phyloP scores from a whole-genome alignment of 2,888 invertebrate genomes.

The Lysandra bellargus region DNA sequence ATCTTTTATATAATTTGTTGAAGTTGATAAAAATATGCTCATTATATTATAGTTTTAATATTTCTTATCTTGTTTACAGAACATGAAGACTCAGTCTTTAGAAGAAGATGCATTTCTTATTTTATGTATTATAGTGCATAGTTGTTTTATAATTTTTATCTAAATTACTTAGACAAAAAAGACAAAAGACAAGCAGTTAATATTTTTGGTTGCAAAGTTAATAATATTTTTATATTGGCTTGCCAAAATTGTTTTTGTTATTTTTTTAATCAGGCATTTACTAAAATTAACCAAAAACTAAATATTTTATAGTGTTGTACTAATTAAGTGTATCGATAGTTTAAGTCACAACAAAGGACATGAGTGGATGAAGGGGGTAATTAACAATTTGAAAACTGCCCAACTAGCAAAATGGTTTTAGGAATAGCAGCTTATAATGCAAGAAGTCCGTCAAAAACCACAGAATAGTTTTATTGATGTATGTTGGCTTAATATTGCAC shows the following conservation, averaged over 20 bases:
- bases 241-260: not conserved
- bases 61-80: conserved; percentile 19
- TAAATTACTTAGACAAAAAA: not conserved
- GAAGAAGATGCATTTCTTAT: conserved; percentile 9
- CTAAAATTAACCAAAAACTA: conserved; percentile 6
- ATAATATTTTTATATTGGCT: not conserved
- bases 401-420: no score
- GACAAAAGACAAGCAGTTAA: not conserved
- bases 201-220: not conserved
- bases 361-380: no score
- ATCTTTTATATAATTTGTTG: not conserved
- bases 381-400: no score
- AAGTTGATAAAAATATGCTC: conserved; percentile 21
- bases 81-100: conserved; percentile 17
- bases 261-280: not conserved
- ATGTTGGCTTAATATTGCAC: no score
- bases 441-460: no score
- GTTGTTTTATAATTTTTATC: not conserved
- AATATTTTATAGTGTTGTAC: conserved; percentile 2
- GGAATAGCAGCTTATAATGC: no score
- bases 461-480: no score
- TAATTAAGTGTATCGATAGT: not conserved
- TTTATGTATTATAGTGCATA: not conserved
- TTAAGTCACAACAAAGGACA: not conserved
- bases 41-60: not conserved